Evolutionary conservation across 1,140 invertebrate genomes (phyloP), one percentile per base, ranked within the genome.

Genomic region (Sipha flava): DNA sequence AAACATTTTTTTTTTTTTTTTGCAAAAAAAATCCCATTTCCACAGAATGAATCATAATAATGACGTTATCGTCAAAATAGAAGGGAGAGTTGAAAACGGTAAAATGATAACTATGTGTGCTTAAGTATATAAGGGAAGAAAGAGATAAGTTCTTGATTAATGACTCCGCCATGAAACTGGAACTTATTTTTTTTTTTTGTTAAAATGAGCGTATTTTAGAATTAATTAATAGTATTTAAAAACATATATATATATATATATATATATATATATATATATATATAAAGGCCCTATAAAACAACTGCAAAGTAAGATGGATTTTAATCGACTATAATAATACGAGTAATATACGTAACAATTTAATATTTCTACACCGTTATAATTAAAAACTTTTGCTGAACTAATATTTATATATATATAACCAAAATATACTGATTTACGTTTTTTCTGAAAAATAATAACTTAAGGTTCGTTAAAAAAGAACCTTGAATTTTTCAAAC

Each of bases 151-250:
- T 59, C 52, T 54, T 77, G 47, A 77, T 77, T 77, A 57, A 77
- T 77, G 73, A 77, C n/a, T 23, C 3, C 31, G 9, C 40, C 47
- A 12, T 29, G 34, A 57, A 43, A 18, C 34, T 77, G 40, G 7
- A 40, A 26, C n/a, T n/a, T n/a, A n/a, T n/a, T 54, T 77, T 57
- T 73, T 37, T 77, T 59, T 57, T 12, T 2, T 18, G 4, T 54
- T 43, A n/a, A 52, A 40, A 23, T 26, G 5, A 59, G 0, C 73
- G 34, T 54, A n/a, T 77, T 59, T 77, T 57, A 29, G 40, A 16
- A 57, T 77, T 77, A 77, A 77, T 77, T 57, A 77, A 77, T 77
- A 77, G 52, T 43, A n/a, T 59, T 77, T 77, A 77, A 77, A 77
- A 57, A 54, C 26, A 77, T 70, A 29, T 29, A n/a, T 26, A 31